A percentile compares a stretch with the other conserved stretches of the same genome.
phyloP scores from a whole-genome alignment of 2,888 invertebrate species.

The Phlogophora meticulosa region DNA sequence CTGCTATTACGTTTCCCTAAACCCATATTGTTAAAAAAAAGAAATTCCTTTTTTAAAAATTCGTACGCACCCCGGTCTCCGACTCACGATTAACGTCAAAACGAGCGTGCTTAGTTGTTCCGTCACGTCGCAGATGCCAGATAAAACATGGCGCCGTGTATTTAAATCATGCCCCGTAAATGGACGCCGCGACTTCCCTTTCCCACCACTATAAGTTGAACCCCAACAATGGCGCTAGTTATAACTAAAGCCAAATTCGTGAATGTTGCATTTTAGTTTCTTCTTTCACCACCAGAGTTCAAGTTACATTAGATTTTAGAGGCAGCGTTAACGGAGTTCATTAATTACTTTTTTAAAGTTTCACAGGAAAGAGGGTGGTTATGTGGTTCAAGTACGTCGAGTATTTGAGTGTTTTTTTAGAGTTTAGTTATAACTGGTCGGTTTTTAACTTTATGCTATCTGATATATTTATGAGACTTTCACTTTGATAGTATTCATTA shows the following conservation, averaged over 20 bases:
- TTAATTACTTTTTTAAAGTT: constrained; percentile 84
- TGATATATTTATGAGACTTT: constrained; percentile 50
- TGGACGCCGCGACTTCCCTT: constrained; percentile 75
- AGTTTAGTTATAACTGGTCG: constrained; percentile 49
- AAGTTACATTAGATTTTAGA: constrained; percentile 65
- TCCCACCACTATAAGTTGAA: constrained; percentile 71
- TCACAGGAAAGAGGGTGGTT: constrained; percentile 74
- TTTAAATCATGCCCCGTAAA: constrained; percentile 84
- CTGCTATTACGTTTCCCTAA: constrained; percentile 15
- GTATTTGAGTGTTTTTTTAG: constrained; percentile 57
- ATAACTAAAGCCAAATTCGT: constrained; percentile 53
- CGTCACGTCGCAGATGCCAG: constrained; percentile 85
- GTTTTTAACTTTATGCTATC: constrained; percentile 56
- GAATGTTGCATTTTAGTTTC: constrained; percentile 52
- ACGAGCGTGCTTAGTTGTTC: constrained; percentile 76
- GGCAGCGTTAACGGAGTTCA: constrained; percentile 77
- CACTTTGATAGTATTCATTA: constrained; percentile 39
- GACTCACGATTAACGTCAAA: constrained; percentile 68
- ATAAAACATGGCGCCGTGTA: constrained; percentile 85
- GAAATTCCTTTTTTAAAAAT: constrained; percentile 44
- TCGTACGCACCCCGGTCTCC: constrained; percentile 61
- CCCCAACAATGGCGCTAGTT: constrained; percentile 65
- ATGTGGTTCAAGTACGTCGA: constrained; percentile 60
- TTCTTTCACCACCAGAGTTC: constrained; percentile 62
- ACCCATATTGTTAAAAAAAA: constrained; percentile 42